phyloP scores from a whole-genome alignment of 2,888 invertebrate genomes.

The Luperina nickerlii region DNA sequence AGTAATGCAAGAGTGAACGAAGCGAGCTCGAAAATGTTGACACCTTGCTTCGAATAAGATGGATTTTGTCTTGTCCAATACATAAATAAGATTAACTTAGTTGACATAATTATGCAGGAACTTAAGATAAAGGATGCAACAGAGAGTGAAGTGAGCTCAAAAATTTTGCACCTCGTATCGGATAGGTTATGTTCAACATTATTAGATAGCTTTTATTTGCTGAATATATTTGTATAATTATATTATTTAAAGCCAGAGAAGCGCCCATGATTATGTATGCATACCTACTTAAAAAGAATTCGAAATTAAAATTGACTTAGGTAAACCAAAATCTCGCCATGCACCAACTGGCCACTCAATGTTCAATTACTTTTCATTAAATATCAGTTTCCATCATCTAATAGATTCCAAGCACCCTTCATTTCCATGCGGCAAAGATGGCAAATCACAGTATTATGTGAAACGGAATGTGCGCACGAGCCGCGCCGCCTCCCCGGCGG shows the following conservation, averaged over 20 bases:
- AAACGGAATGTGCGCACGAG: constrained; percentile 87
- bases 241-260: background rate
- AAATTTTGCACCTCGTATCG: background rate
- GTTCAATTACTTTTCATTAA: background rate
- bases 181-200: background rate
- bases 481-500: constrained; percentile 83
- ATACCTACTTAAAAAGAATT: background rate
- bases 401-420: constrained; percentile 57
- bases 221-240: background rate
- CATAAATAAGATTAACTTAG: background rate
- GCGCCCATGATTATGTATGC: background rate
- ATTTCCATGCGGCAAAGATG: constrained; percentile 74
- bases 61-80: background rate
- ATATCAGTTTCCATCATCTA: constrained; percentile 37
- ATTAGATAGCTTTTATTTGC: background rate
- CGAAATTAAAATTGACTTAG: background rate
- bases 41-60: background rate
- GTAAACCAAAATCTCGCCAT: background rate
- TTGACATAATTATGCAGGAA: background rate
- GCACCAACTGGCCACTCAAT: background rate
- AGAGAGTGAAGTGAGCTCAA: background rate
- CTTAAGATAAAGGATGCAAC: background rate
- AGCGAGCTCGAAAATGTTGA: background rate
- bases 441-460: constrained; percentile 80
- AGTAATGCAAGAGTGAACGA: background rate